A percentile compares a stretch with the other conserved stretches of the same genome.
phyloP scores from a whole-genome alignment of 1,140 invertebrate species.

The Sinella curviseta region DNA sequence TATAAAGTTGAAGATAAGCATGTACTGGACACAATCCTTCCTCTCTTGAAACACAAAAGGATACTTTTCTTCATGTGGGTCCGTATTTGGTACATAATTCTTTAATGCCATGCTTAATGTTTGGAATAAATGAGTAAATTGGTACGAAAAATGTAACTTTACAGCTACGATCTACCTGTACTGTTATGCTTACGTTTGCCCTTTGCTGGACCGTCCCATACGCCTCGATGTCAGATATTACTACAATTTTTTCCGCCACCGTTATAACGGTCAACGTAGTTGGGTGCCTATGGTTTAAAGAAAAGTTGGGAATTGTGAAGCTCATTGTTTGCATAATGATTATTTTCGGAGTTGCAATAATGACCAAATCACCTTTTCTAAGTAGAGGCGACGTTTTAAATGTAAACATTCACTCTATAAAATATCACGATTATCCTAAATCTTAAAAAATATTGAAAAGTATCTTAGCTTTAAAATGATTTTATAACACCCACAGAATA shows the following conservation, averaged over 20 bases:
- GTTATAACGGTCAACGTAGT: not conserved
- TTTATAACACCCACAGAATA: not conserved
- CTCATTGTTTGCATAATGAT: constrained; percentile 27
- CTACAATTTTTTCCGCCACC: not conserved
- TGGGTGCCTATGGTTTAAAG: constrained; percentile 1
- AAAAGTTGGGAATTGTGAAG: constrained; percentile 29
- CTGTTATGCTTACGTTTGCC: not conserved
- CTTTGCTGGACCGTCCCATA: constrained; percentile 4
- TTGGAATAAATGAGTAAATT: too few relatives aligned
- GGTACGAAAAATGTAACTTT: too few relatives aligned
- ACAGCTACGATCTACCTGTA: constrained; percentile 15
- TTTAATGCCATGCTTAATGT: too few relatives aligned
- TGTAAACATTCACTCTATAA: not conserved
- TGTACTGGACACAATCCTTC: constrained; percentile 8
- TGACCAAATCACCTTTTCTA: constrained; percentile 35
- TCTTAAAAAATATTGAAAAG: too few relatives aligned
- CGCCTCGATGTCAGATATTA: constrained; percentile 9
- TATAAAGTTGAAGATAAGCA: not conserved
- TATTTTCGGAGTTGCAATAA: constrained; percentile 29
- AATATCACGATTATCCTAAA: not conserved
- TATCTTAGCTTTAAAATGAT: not conserved
- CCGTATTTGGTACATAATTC: not conserved
- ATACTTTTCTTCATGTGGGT: constrained; percentile 19
- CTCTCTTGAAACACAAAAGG: constrained; percentile 28
- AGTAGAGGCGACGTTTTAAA: constrained; percentile 18